A percentile compares a stretch with the other conserved stretches of the same genome.
phyloP scores from a whole-genome alignment of 2,113 vertebrate species.

The Labrus mixtus region DNA sequence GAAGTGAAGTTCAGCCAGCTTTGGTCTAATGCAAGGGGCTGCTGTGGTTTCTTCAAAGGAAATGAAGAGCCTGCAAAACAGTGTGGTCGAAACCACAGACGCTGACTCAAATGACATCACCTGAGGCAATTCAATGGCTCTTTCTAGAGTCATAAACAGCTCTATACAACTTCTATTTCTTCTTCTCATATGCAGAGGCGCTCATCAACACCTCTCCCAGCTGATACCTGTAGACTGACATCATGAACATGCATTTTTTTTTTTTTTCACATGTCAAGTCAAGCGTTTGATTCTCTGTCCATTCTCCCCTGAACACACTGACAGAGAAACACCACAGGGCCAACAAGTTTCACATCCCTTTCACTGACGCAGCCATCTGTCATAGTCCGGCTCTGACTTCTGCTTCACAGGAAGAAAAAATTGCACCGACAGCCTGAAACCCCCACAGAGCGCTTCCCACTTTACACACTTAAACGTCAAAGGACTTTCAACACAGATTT shows the following conservation, averaged over 20 bases:
- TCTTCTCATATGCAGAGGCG: too few species aligned
- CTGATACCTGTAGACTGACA: neutral
- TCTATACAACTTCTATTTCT: neutral
- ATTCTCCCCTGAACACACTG: neutral
- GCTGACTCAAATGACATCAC: neutral
- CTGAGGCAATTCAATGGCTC: neutral
- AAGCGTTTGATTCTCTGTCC: neutral
- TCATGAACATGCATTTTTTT: neutral
- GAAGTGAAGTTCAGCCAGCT: neutral
- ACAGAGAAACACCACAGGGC: constrained; percentile 32
- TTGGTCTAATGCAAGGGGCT: neutral
- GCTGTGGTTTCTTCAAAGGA: neutral
- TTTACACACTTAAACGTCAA: neutral
- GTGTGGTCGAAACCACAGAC: neutral
- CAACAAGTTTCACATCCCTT: constrained; percentile 1
- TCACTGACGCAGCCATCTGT: constrained; percentile 48
- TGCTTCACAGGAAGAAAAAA: constrained; percentile 16
- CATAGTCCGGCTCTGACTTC: constrained; percentile 28
- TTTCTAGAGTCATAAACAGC: too few species aligned
- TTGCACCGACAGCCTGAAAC: constrained; percentile 32
- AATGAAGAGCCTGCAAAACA: neutral
- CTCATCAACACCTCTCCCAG: neutral
- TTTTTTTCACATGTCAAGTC: neutral
- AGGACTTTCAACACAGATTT: neutral
- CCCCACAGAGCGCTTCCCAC: constrained; percentile 7